These are phyloP conservation scores for Halcyon smyrnensis DNA, from an alignment of 2,797 vertebrate species.

Conservation along the genomic window DNA sequence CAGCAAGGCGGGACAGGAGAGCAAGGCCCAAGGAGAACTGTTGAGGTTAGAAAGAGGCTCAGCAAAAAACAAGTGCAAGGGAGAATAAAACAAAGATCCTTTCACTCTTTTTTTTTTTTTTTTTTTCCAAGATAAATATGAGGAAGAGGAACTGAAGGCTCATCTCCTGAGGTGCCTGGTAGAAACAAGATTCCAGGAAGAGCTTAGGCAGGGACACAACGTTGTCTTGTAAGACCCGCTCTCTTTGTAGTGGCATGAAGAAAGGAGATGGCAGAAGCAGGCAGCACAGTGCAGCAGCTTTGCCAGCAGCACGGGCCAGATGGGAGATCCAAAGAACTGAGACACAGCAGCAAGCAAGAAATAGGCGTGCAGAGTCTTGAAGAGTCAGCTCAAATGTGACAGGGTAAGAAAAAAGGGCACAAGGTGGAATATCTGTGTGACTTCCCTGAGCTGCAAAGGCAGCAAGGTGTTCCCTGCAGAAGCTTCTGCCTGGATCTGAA, in stretches of 20 bases:
- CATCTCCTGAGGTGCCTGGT: background rate
- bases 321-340: background rate
- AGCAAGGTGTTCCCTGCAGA: background rate
- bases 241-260: background rate
- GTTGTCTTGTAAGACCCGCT: background rate
- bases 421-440: background rate
- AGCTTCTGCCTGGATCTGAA: background rate
- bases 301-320: background rate
- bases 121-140: background rate
- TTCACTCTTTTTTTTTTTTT: background rate
- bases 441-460: background rate
- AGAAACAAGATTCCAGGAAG: background rate
- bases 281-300: background rate
- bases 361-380: background rate
- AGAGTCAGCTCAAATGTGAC: rapidly evolving
- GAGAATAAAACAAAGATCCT: background rate
- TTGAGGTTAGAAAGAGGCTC: background rate
- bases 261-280: background rate
- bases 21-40: background rate
- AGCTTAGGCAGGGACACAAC: background rate
- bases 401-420: background rate
- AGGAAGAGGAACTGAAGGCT: background rate
- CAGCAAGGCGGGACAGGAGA: background rate
- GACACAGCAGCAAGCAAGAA: constrained; percentile 10
- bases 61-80: background rate